Evolutionary conservation across 2,888 invertebrate genomes (phyloP).

Genomic region (Strigamia maritima): DNA sequence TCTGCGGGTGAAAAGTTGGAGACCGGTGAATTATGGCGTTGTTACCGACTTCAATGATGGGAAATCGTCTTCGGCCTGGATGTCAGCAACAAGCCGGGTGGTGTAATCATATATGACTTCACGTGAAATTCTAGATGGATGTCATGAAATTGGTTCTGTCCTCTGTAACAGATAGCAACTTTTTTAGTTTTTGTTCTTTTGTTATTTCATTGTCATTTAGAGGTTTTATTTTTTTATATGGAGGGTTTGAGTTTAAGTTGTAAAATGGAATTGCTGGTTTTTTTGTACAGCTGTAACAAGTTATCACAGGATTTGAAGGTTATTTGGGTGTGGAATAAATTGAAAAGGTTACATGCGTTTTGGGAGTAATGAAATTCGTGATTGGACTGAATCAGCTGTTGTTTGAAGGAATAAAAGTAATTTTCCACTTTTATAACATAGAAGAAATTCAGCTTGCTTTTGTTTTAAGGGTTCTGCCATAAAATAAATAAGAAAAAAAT

Average conservation of each 20-base stretch:
- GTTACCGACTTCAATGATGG: constrained; percentile 25
- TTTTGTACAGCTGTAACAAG: not conserved
- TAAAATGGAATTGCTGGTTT: not conserved
- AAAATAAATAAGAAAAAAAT: not conserved
- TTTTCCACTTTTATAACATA: not conserved
- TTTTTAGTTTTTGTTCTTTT: not conserved
- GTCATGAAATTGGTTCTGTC: not conserved
- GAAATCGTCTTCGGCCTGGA: not conserved
- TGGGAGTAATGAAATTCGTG: constrained; percentile 24
- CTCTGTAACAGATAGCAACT: not conserved
- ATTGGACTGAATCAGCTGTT: not conserved
- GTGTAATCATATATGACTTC: not conserved
- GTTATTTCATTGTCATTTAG: not conserved
- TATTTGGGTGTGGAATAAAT: not conserved
- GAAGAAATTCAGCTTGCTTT: not conserved
- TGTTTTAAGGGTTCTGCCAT: not conserved
- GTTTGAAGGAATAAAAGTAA: constrained; percentile 2
- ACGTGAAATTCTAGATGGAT: not conserved
- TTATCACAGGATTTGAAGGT: not conserved
- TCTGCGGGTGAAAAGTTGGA: constrained; percentile 29
- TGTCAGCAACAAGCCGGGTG: constrained; percentile 21
- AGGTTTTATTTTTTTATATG: not conserved
- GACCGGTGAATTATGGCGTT: constrained; percentile 22
- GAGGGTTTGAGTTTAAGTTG: constrained; percentile 1
- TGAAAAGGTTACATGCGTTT: constrained; percentile 23